Base-by-base conservation (phyloP, 2,797 vertebrate species). In the Coranthus polyacanthus region DNA sequence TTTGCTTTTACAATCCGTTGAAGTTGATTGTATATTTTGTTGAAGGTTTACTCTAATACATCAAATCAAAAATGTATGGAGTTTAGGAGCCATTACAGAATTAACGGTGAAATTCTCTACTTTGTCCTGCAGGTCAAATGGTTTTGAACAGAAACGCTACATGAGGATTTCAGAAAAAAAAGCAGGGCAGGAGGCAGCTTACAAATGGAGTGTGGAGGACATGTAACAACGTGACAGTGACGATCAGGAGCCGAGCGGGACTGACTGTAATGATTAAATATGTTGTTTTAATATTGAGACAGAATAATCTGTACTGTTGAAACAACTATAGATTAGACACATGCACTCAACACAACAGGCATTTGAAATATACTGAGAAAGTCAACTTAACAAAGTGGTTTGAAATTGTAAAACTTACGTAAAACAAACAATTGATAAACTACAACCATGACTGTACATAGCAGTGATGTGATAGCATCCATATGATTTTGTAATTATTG, bases 131-230 rank as follows among this genome's bases (percentile, higher is more conserved):
- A 99, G 98, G 91, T 98, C 98, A 61, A 99, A 96, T 9, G 97
- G 98, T 3, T 99, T 98, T 74, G 98, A 99, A 84, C 92, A 97
- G 91, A 95, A 97, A 86, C 95, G 94, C 70, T 99, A 96, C 72
- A 91, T 83, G 34, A 89, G 98, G 59, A 92, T 97, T 0, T 90
- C 97, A 13, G 95, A 97, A 84, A 97, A 95, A 91, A 98, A 96
- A 84, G 97, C 98, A 0, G 83, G 94, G 5, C 95, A 99, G 87
- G 96, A 99, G 50, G 89, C 94, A 0, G 97, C 97, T 0, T 99
- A 99, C 88, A 98, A 99, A 81, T 99, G 98, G 98, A 99, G 98
- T 0, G 97, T 99, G 9, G 98, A 99, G 87, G 97, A 99, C 85
- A 98, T 99, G 98, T 99, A 94, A 83, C 32, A 10, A 22, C 2